Conservation (phyloP, 2,888 invertebrate species). For the Heliconius charithonia region DNA sequence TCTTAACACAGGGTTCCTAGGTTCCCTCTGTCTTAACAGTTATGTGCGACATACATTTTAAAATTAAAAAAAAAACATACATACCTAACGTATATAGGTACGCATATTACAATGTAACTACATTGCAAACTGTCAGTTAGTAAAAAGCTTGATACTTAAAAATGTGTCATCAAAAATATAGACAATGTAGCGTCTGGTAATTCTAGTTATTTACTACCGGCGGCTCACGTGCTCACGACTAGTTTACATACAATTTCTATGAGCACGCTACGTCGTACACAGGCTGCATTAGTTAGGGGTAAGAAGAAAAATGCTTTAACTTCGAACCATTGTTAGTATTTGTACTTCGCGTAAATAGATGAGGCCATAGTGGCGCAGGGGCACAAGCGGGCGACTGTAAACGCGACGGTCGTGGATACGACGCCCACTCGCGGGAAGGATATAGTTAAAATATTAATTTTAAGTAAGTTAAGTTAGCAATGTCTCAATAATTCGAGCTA, state of each 20-base stretch:
- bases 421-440: too few species aligned
- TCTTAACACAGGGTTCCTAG: too few species aligned
- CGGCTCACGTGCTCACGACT: constrained; percentile 25
- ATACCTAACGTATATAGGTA: not conserved
- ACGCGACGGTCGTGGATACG: too few species aligned
- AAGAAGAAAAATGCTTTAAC: not conserved
- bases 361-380: too few species aligned
- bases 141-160: not conserved
- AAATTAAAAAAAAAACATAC: too few species aligned
- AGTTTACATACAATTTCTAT: constrained; percentile 41
- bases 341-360: not conserved
- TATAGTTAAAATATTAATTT: too few species aligned
- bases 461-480: too few species aligned
- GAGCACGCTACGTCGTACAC: constrained; percentile 31
- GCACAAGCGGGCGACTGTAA: too few species aligned
- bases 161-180: constrained; percentile 21
- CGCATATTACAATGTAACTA: not conserved
- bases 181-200: constrained; percentile 26
- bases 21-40: too few species aligned
- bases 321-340: not conserved
- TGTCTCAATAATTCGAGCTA: too few species aligned
- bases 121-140: not conserved
- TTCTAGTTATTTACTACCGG: constrained; percentile 30
- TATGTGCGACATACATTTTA: too few species aligned
- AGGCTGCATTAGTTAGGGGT: constrained; percentile 29